Conservation (phyloP, 92 coral and sea anemone species). For the Bergia puertoricense region DNA sequence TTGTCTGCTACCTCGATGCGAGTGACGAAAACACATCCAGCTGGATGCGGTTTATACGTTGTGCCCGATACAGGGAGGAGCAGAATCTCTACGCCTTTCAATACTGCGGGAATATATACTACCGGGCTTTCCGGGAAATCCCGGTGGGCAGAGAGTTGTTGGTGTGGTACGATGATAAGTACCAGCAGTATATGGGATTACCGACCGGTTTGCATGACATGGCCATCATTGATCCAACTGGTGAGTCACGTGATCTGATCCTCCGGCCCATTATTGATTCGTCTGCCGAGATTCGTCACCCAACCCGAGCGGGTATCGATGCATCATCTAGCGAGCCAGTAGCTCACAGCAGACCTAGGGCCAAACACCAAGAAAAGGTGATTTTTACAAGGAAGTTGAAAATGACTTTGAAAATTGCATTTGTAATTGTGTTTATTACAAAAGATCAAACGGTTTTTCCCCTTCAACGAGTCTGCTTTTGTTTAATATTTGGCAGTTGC, state of each 20-base stretch:
- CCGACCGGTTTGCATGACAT: conserved; percentile 92
- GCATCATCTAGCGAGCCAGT: conserved; percentile 42
- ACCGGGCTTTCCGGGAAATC: conserved; percentile 95
- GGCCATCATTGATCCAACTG: conserved; percentile 91
- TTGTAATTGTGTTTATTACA: neutral
- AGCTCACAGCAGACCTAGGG: conserved; percentile 45
- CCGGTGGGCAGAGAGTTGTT: conserved; percentile 85
- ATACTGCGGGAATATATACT: conserved; percentile 96
- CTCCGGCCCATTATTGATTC: conserved; percentile 48
- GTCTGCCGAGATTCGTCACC: conserved; percentile 48
- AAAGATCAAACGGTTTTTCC: neutral
- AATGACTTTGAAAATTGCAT: conserved; percentile 13
- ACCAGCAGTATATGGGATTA: conserved; percentile 94
- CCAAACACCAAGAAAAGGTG: conserved; percentile 48
- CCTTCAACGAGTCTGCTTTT: neutral
- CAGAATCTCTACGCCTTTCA: conserved; percentile 95
- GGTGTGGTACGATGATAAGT: conserved; percentile 98
- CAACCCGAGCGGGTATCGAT: conserved; percentile 42
- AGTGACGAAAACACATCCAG: conserved; percentile 97
- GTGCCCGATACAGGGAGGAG: conserved; percentile 96
- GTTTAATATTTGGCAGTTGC: neutral
- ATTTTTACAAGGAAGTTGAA: conserved; percentile 32
- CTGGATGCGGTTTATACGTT: conserved; percentile 99
- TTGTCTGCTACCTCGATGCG: conserved; percentile 90
- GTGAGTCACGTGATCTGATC: conserved; percentile 64